Percentiles rank a stretch among this genome's conserved stretches.
Conservation (phyloP, 2,888 invertebrate genomes). For the Tenthredo distinguenda region DNA sequence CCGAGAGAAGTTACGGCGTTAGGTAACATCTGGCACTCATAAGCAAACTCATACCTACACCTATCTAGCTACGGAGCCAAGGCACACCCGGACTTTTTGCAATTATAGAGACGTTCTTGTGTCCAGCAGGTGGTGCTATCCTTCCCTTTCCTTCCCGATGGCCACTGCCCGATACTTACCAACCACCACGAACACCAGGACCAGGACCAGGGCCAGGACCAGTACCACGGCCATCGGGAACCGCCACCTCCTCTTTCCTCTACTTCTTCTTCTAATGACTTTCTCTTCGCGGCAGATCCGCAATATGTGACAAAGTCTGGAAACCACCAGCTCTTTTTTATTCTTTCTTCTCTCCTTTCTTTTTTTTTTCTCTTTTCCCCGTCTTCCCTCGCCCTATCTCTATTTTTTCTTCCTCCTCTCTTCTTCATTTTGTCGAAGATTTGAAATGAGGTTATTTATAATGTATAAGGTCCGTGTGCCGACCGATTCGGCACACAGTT, state of each 20-base stretch:
- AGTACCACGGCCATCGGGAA: neutral
- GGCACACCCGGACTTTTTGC: slow-evolving; percentile 56
- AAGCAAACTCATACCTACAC: slow-evolving; percentile 58
- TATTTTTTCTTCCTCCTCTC: neutral
- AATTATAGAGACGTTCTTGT: slow-evolving; percentile 60
- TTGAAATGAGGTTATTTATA: slow-evolving; percentile 20
- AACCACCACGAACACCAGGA: neutral
- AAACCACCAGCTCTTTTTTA: neutral
- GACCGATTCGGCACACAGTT: neutral
- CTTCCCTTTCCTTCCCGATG: slow-evolving; percentile 2
- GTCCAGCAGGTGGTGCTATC: slow-evolving; percentile 37
- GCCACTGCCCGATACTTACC: slow-evolving; percentile 47
- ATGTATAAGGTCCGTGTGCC: neutral
- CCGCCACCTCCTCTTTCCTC: slow-evolving; percentile 5
- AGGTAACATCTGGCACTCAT: slow-evolving; percentile 58
- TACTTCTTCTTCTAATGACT: slow-evolving; percentile 52
- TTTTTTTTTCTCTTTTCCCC: too few species aligned
- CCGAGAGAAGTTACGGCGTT: slow-evolving; percentile 29
- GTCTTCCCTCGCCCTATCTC: neutral
- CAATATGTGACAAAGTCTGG: slow-evolving; percentile 49
- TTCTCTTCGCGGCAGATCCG: slow-evolving; percentile 41
- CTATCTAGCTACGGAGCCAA: slow-evolving; percentile 21
- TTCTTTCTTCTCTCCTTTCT: neutral
- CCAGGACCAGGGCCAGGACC: neutral
- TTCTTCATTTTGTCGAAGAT: neutral